These are phyloP conservation scores for Excalfactoria chinensis DNA, from an alignment of 2,113 vertebrate species.

Conservation along the genomic window DNA sequence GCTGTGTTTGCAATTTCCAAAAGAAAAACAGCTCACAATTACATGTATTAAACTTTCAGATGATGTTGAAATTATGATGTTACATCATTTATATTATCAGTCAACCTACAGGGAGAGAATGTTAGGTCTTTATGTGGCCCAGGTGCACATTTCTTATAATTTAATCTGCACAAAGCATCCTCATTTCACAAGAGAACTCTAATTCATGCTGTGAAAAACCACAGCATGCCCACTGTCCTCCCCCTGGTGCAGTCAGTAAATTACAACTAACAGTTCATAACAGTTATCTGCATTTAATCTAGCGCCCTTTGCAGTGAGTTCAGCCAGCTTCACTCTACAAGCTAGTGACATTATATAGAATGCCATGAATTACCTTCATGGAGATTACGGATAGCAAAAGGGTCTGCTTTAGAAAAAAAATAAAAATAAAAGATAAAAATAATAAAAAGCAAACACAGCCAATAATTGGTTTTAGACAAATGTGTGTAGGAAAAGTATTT, in stretches of 20 bases:
- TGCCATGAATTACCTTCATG: not conserved
- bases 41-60: constrained; percentile 57
- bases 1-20: constrained; percentile 41
- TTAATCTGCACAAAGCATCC: constrained; percentile 65
- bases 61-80: constrained; percentile 58
- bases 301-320: constrained; percentile 70
- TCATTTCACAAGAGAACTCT: constrained; percentile 66
- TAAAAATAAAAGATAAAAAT: not conserved
- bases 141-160: constrained; percentile 54
- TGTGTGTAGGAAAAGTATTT: not conserved
- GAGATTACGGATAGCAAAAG: not conserved
- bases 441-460: not conserved
- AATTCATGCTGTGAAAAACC: constrained; percentile 79
- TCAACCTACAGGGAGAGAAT: not conserved
- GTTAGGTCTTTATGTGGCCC: constrained; percentile 5
- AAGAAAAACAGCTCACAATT: constrained; percentile 60
- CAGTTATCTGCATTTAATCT: constrained; percentile 75
- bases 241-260: constrained; percentile 72
- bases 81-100: constrained; percentile 36
- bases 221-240: constrained; percentile 38
- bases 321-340: constrained; percentile 71
- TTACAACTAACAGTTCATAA: constrained; percentile 78
- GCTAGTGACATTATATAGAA: not conserved
- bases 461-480: not conserved
- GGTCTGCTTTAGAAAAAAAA: not conserved